Conservation (phyloP, 2,113 vertebrate genomes). For the Heliornis fulica region DNA sequence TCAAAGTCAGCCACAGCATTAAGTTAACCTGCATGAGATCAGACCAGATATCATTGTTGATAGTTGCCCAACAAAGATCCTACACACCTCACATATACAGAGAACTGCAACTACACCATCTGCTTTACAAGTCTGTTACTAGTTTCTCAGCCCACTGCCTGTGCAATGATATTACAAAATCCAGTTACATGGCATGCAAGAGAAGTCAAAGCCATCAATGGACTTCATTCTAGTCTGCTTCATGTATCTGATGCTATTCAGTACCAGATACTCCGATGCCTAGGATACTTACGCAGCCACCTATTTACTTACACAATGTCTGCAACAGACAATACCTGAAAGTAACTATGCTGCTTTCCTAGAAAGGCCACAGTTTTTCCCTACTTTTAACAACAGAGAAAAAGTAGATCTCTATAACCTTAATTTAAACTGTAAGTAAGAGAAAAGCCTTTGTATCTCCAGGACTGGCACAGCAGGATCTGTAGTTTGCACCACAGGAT, state of each 20-base stretch:
- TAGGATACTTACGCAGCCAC: background rate
- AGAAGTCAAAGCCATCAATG: background rate
- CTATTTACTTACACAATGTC: background rate
- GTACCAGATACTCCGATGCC: background rate
- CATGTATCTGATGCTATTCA: background rate
- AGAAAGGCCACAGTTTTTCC: background rate
- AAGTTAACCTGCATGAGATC: background rate
- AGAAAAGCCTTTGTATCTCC: background rate
- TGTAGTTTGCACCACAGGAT: background rate
- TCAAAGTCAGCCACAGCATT: background rate
- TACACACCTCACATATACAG: background rate
- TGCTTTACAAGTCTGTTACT: background rate
- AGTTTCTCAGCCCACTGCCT: constrained; percentile 1
- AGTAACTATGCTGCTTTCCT: background rate
- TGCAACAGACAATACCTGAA: background rate
- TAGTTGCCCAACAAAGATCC: constrained; percentile 1
- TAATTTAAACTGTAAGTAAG: background rate
- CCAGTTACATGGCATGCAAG: background rate
- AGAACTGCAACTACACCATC: background rate
- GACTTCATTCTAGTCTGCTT: background rate
- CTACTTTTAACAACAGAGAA: background rate
- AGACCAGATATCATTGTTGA: background rate
- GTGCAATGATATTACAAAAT: background rate
- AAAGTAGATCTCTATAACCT: background rate
- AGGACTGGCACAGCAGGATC: background rate